Conservation (phyloP, 1,140 invertebrate species). For the Pseudomyrmex concolor region DNA sequence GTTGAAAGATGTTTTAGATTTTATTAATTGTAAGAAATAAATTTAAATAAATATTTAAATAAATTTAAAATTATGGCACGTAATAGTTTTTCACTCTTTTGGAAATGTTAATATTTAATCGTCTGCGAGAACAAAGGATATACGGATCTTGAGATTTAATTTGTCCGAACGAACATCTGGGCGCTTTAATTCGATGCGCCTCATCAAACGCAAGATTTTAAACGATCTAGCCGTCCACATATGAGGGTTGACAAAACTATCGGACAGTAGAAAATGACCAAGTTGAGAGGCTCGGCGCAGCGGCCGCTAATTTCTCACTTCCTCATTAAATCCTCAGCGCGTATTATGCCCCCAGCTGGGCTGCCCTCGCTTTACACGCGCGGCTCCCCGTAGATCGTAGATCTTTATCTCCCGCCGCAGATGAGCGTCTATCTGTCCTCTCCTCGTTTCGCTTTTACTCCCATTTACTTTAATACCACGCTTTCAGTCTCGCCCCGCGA, state of each 20-base stretch:
- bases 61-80: neutral
- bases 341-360: conserved; percentile 76
- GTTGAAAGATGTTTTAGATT: neutral
- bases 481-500: conserved; percentile 22
- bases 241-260: conserved; percentile 74
- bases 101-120: neutral
- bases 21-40: neutral
- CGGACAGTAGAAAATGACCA: conserved; percentile 75
- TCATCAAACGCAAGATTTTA: conserved; percentile 50
- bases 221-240: conserved; percentile 28
- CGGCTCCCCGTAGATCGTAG: conserved; percentile 78
- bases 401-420: conserved; percentile 73
- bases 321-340: conserved; percentile 84
- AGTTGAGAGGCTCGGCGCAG: conserved; percentile 67
- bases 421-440: conserved; percentile 73
- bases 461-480: conserved; percentile 48
- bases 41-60: neutral
- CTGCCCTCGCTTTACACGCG: conserved; percentile 59
- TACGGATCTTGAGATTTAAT: conserved; percentile 4
- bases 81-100: conserved; percentile 22
- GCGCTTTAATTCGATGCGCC: conserved; percentile 33
- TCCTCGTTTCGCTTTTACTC: conserved; percentile 71
- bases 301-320: conserved; percentile 83
- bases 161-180: conserved; percentile 8
- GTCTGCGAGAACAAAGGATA: neutral